phyloP scores from a whole-genome alignment of 1,140 invertebrate genomes.

The Centruroides sculpturatus region DNA sequence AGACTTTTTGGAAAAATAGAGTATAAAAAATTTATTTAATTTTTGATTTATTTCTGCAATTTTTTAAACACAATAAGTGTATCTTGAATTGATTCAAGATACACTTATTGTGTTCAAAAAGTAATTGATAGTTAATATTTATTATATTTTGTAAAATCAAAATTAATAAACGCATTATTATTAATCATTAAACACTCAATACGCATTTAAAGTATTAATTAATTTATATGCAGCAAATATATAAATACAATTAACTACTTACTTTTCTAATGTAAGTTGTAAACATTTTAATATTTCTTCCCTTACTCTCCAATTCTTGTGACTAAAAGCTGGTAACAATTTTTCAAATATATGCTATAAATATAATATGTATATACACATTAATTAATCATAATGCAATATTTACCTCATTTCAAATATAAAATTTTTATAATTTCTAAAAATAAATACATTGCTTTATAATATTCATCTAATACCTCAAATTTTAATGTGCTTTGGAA shows the following conservation, averaged over 20 bases:
- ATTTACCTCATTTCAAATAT: no score
- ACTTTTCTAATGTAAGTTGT: slow-evolving; percentile 66
- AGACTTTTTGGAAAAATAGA: no score
- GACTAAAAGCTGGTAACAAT: slow-evolving; percentile 45
- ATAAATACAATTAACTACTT: slow-evolving; percentile 26
- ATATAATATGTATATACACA: slow-evolving; percentile 8
- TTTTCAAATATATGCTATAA: slow-evolving; percentile 55
- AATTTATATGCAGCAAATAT: neutral
- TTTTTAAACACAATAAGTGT: no score
- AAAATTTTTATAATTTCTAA: no score
- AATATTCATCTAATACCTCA: no score
- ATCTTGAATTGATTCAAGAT: no score
- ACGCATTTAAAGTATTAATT: neutral
- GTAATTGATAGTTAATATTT: no score
- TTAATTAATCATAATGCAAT: neutral
- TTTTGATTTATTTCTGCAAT: no score
- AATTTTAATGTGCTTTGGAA: no score
- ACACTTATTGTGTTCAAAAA: no score
- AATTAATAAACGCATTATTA: neutral
- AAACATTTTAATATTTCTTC: slow-evolving; percentile 66
- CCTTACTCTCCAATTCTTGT: slow-evolving; percentile 73
- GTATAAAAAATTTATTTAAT: no score
- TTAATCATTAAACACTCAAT: neutral
- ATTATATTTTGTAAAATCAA: no score
- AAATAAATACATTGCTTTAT: neutral